Conservation (phyloP, 2,113 vertebrate species). For the Callaeas wilsoni region DNA sequence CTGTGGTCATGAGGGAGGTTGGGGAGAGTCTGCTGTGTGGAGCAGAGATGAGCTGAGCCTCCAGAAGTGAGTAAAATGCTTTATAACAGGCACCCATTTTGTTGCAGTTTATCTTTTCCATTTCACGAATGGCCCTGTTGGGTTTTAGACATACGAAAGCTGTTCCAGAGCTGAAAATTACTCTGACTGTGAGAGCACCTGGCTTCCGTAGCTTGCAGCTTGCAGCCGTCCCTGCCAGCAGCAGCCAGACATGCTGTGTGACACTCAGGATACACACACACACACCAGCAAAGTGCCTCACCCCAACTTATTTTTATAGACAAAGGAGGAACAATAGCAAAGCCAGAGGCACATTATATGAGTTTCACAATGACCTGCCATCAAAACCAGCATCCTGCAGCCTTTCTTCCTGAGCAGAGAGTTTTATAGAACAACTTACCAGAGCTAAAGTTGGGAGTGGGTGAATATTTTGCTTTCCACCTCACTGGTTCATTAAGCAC, state of each 20-base stretch:
- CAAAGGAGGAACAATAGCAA: not conserved
- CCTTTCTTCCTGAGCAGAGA: not conserved
- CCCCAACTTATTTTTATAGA: not conserved
- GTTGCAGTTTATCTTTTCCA: not conserved
- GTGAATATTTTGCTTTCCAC: slow-evolving; percentile 26
- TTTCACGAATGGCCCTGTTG: not conserved
- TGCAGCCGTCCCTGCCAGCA: not conserved
- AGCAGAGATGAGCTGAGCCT: not conserved
- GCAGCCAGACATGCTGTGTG: rapidly evolving
- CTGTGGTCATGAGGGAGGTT: rapidly evolving
- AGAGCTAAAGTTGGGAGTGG: not conserved
- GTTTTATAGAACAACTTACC: slow-evolving; percentile 6
- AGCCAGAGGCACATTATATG: not conserved
- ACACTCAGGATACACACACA: not conserved
- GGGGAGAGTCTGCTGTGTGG: not conserved
- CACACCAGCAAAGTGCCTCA: not conserved
- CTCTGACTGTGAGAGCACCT: not conserved
- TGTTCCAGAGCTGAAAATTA: not conserved
- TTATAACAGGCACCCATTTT: not conserved
- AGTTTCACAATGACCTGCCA: not conserved
- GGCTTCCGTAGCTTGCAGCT: not conserved
- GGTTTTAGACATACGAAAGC: not conserved
- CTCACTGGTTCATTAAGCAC: not conserved
- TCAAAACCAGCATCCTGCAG: not conserved
- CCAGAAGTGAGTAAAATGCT: rapidly evolving